phyloP scores from a whole-genome alignment of 2,113 vertebrate genomes.

The Globicephala melas region DNA sequence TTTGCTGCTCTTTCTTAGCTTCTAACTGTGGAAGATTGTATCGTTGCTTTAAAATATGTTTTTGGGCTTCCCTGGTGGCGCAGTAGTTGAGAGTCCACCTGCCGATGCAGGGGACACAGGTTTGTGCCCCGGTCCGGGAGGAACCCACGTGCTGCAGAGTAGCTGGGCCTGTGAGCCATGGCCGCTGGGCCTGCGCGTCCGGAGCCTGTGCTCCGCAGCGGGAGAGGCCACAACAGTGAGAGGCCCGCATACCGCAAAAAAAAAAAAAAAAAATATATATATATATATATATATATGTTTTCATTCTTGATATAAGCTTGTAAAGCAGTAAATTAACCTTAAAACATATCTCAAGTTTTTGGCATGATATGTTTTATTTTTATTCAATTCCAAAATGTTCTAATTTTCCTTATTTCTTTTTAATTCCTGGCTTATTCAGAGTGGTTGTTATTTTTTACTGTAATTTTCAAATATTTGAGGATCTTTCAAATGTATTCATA shows the following conservation, averaged over 20 bases:
- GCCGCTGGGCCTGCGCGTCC: too few species aligned
- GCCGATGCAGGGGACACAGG: too few species aligned
- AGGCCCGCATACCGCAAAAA: too few species aligned
- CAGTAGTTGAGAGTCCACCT: too few species aligned
- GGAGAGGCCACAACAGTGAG: too few species aligned
- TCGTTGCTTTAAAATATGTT: background rate
- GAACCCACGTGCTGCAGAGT: accelerated
- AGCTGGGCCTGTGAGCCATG: too few species aligned
- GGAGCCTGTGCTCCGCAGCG: too few species aligned
- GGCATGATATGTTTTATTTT: background rate
- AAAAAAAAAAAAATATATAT: too few species aligned
- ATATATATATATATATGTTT: background rate
- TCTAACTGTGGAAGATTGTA: background rate
- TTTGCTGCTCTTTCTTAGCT: background rate
- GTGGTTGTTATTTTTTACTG: background rate
- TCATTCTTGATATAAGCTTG: background rate
- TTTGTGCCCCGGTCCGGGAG: accelerated
- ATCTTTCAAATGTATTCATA: background rate
- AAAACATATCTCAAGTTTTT: background rate
- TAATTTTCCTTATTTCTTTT: background rate
- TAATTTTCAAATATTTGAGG: background rate
- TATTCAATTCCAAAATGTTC: background rate
- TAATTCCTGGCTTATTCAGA: background rate
- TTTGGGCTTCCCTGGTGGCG: background rate
- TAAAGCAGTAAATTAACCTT: background rate